A percentile compares a stretch with the other conserved stretches of the same genome.
These are phyloP conservation scores for Papilio helenus DNA, from an alignment of 1,140 invertebrate genomes.

Conservation along the genomic window DNA sequence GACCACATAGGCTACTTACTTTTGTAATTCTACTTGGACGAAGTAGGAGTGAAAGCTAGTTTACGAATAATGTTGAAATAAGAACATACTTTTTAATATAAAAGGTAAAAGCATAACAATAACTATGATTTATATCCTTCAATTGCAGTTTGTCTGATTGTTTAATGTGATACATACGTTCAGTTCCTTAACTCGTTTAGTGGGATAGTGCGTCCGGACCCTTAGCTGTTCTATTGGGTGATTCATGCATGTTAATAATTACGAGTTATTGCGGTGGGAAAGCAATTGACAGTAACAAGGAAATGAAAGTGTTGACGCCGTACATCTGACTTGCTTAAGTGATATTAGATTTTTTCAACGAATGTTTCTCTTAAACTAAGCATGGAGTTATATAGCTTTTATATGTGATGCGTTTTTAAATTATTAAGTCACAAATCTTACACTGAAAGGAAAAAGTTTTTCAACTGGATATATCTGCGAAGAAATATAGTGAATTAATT, in stretches of 20 bases:
- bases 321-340: background rate
- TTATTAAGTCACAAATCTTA: too few relatives aligned
- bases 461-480: too few relatives aligned
- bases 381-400: too few relatives aligned
- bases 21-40: too few relatives aligned
- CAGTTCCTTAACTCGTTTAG: slow-evolving; percentile 17
- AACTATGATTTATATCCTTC: slow-evolving; percentile 16
- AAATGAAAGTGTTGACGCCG: slow-evolving; percentile 32
- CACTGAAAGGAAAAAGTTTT: too few relatives aligned
- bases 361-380: too few relatives aligned
- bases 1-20: too few relatives aligned
- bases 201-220: slow-evolving; percentile 12
- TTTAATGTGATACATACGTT: slow-evolving; percentile 14
- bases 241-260: slow-evolving; percentile 32
- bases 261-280: slow-evolving; percentile 27
- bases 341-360: background rate
- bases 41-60: background rate
- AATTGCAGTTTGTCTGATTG: slow-evolving; percentile 12
- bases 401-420: too few relatives aligned
- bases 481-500: too few relatives aligned
- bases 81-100: background rate
- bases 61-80: background rate
- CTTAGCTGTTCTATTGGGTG: slow-evolving; percentile 21
- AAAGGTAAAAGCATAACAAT: background rate
- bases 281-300: slow-evolving; percentile 32